Percentiles rank a stretch among this genome's conserved stretches.
Evolutionary conservation across 92 coral and sea anemone species (phyloP).

Genomic region (Umimayanthus kanabou): DNA sequence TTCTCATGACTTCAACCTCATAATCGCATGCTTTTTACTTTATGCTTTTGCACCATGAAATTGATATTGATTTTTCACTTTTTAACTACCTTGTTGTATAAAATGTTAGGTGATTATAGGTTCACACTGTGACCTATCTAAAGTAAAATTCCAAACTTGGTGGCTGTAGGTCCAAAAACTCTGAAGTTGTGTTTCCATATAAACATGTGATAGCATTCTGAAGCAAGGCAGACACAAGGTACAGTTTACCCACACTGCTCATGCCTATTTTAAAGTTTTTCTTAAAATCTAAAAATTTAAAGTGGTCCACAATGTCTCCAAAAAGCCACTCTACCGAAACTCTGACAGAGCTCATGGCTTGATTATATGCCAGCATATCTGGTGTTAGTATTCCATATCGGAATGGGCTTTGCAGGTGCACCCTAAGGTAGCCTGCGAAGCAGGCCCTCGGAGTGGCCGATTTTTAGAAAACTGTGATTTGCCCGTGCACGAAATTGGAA

Average conservation of each 20-base stretch:
- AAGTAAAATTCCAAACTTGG: constrained; percentile 42
- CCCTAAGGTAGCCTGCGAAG: no score
- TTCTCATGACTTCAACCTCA: constrained; percentile 22
- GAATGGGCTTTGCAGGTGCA: no score
- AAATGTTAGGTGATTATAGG: constrained; percentile 17
- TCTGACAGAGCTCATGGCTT: constrained; percentile 43
- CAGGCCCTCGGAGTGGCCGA: no score
- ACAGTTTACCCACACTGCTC: constrained; percentile 36
- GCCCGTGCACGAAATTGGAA: no score
- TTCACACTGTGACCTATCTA: constrained; percentile 29
- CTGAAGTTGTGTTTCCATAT: constrained; percentile 21
- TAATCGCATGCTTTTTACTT: constrained; percentile 22
- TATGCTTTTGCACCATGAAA: constrained; percentile 25
- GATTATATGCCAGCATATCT: constrained; percentile 36
- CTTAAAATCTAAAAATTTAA: background rate
- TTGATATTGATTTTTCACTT: constrained; percentile 24
- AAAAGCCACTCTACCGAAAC: constrained; percentile 39
- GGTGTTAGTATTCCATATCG: constrained; percentile 20
- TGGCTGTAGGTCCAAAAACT: constrained; percentile 35
- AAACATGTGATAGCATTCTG: constrained; percentile 34
- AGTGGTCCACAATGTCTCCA: no score
- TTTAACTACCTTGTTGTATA: constrained; percentile 20
- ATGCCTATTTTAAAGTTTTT: constrained; percentile 32
- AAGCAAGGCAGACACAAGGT: constrained; percentile 38
- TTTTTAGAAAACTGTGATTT: no score